Evolutionary conservation across 2,888 invertebrate genomes (phyloP).

Genomic region (Sinotaia quadrata): DNA sequence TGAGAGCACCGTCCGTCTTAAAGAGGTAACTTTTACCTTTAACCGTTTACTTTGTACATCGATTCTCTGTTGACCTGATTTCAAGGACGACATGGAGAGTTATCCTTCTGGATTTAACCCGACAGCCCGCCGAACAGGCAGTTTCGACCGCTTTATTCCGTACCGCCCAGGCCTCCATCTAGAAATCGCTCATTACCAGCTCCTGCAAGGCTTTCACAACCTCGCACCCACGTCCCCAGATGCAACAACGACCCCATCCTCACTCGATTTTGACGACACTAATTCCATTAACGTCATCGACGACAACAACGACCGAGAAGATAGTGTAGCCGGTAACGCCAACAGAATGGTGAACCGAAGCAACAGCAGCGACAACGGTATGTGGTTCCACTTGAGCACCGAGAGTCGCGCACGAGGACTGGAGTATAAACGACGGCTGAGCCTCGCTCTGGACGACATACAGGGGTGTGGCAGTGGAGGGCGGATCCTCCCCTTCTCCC

Average conservation of each 20-base stretch:
- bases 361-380: not conserved
- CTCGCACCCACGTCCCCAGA: not conserved
- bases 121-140: not conserved
- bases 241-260: too few species aligned
- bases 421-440: conserved; percentile 12
- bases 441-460: not conserved
- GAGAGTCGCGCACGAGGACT: not conserved
- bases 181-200: conserved; percentile 13
- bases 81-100: too few species aligned
- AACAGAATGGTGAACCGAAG: not conserved
- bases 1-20: too few species aligned
- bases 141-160: conserved; percentile 20
- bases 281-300: not conserved
- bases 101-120: not conserved
- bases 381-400: not conserved
- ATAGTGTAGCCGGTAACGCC: not conserved
- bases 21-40: too few species aligned
- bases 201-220: not conserved
- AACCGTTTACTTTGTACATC: too few species aligned
- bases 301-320: not conserved
- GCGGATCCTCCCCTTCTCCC: conserved; percentile 1
- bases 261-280: too few species aligned
- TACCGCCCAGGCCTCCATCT: not conserved
- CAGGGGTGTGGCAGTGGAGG: not conserved
- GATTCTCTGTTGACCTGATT: too few species aligned